phyloP scores from a whole-genome alignment of 2,113 vertebrate genomes.

The Equus quagga region DNA sequence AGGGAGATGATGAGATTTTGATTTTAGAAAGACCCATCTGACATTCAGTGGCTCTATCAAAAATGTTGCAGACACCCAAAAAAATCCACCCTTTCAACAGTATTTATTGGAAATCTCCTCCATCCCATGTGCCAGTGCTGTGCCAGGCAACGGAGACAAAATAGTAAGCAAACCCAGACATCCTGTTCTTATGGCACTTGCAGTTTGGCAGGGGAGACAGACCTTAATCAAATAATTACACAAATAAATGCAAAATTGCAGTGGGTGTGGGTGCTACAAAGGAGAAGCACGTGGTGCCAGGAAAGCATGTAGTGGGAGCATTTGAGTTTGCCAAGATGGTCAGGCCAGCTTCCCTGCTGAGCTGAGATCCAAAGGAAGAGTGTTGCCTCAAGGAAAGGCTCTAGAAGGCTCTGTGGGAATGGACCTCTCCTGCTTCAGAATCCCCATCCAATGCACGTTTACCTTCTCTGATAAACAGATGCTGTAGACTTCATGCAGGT shows the following conservation, averaged over 20 bases:
- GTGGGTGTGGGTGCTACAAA: slow-evolving; percentile 40
- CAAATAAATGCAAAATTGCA: slow-evolving; percentile 66
- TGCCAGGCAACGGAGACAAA: slow-evolving; percentile 38
- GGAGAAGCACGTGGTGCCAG: background rate
- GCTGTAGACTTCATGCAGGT: background rate
- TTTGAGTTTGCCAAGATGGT: slow-evolving; percentile 41
- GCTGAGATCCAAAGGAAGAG: background rate
- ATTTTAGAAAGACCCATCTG: slow-evolving; percentile 49
- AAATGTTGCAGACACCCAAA: slow-evolving; percentile 22
- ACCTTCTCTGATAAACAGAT: background rate
- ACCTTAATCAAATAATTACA: slow-evolving; percentile 73
- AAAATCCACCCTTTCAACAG: slow-evolving; percentile 2
- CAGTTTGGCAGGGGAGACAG: slow-evolving; percentile 68
- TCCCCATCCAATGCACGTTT: background rate
- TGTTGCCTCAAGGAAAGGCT: background rate
- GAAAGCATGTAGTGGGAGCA: slow-evolving; percentile 1
- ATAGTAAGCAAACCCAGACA: slow-evolving; percentile 63
- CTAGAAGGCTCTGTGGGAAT: background rate
- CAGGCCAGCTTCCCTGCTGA: slow-evolving; percentile 3
- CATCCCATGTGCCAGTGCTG: background rate
- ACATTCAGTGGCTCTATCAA: background rate
- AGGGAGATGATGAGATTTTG: slow-evolving; percentile 12
- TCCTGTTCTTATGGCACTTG: slow-evolving; percentile 67
- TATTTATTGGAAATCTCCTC: background rate
- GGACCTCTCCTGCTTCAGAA: background rate